These are phyloP conservation scores for Brachionus sp. DNA, from an alignment of 1,140 invertebrate genomes.

Conservation along the genomic window DNA sequence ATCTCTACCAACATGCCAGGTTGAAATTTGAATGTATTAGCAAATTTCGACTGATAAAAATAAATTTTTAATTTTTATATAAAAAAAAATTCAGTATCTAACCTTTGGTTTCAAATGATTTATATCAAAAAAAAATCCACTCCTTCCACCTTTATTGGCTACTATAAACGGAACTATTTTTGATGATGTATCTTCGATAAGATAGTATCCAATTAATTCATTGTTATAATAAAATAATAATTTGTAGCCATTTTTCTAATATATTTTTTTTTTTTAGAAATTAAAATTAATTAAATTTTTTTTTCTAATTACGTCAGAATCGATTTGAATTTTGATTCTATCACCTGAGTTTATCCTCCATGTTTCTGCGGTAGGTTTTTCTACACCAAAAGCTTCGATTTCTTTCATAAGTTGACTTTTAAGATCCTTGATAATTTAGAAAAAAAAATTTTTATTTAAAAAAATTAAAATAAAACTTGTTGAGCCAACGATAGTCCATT, in stretches of 20 bases:
- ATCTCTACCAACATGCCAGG: not conserved
- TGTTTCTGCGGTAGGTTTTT: not conserved
- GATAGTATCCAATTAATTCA: not conserved
- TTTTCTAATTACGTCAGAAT: not conserved
- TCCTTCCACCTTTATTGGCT: not conserved
- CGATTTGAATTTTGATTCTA: not conserved
- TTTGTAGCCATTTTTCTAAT: not conserved
- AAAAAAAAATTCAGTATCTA: not conserved
- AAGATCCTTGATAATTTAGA: not conserved
- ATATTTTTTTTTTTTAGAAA: not conserved
- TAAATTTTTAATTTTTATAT: not conserved
- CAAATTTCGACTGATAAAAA: not conserved
- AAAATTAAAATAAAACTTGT: not conserved
- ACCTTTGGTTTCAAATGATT: not conserved
- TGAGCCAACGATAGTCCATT: not conserved
- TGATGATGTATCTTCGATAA: not conserved
- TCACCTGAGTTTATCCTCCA: not conserved
- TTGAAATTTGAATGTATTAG: not conserved
- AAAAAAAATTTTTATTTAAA: not conserved
- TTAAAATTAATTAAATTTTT: not conserved
- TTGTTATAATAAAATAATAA: constrained; percentile 23
- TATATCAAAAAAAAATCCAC: constrained; percentile 1
- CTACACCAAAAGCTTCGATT: not conserved
- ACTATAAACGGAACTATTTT: not conserved
- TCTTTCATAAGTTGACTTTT: constrained; percentile 4